These are phyloP conservation scores for Xiphophorus birchmanni DNA, from an alignment of 2,797 vertebrate species.

Conservation along the genomic window DNA sequence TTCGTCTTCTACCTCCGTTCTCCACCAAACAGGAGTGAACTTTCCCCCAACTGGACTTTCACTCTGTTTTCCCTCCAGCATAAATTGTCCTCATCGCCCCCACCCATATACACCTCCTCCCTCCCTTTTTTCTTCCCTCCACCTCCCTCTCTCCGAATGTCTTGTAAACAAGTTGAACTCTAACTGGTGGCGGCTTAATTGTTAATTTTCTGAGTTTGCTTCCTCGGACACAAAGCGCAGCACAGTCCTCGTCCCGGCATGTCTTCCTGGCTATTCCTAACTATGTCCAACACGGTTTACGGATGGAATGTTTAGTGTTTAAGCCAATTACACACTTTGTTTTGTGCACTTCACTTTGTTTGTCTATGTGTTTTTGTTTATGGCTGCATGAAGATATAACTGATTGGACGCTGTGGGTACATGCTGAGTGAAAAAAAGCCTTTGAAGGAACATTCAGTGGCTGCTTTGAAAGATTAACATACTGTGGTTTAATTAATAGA, in stretches of 20 bases:
- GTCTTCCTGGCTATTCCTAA: slow-evolving; percentile 34
- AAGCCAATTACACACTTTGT: slow-evolving; percentile 60
- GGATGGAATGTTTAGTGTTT: slow-evolving; percentile 51
- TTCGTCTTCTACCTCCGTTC: slow-evolving; percentile 70
- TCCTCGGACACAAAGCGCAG: slow-evolving; percentile 67
- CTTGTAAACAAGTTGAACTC: slow-evolving; percentile 89
- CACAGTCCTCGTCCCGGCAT: slow-evolving; percentile 43
- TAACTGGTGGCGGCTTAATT: slow-evolving; percentile 85
- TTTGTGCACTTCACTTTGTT: slow-evolving; percentile 18
- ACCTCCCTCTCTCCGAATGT: slow-evolving; percentile 68
- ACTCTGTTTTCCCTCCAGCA: slow-evolving; percentile 78
- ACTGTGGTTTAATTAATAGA: slow-evolving; percentile 8
- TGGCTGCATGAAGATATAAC: slow-evolving; percentile 16
- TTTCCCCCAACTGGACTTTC: slow-evolving; percentile 88
- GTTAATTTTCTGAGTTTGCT: slow-evolving; percentile 81
- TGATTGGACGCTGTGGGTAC: background rate
- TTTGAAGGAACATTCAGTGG: slow-evolving; percentile 5
- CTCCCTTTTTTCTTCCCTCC: slow-evolving; percentile 42
- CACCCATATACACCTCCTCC: slow-evolving; percentile 49
- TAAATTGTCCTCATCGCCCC: slow-evolving; percentile 73
- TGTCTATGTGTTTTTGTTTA: slow-evolving; percentile 13
- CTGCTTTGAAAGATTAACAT: slow-evolving; percentile 8
- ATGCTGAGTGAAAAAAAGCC: background rate
- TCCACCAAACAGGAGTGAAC: slow-evolving; percentile 78
- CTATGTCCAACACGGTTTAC: slow-evolving; percentile 27